A percentile compares a stretch with the other conserved stretches of the same genome.
These are phyloP conservation scores for Rhinolophus sinicus DNA, from an alignment of 2,113 vertebrate species.

Conservation along the genomic window DNA sequence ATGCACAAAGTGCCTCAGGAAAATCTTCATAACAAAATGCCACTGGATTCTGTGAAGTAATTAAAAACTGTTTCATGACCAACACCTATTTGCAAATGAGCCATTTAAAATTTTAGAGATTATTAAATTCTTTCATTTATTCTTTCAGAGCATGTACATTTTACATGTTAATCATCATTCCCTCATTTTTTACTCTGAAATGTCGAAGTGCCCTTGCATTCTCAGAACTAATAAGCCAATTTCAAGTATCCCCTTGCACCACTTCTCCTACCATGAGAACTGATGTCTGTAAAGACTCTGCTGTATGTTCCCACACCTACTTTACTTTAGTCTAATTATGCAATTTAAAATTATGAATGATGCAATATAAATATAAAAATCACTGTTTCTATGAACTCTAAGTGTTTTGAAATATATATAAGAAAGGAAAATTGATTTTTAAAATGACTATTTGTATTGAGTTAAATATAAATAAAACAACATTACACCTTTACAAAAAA, in stretches of 20 bases:
- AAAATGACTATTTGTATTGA: neutral
- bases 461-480: neutral
- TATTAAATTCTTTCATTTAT: neutral
- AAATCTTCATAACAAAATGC: neutral
- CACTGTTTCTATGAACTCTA: neutral
- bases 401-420: neutral
- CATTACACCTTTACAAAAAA: neutral
- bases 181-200: neutral
- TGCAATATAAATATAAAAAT: neutral
- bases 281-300: neutral
- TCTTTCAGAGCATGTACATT: neutral
- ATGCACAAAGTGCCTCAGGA: neutral
- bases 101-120: neutral
- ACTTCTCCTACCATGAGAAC: neutral
- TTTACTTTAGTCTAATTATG: neutral
- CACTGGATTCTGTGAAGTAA: neutral
- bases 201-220: neutral
- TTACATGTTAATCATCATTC: neutral
- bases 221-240: neutral
- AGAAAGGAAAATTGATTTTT: neutral
- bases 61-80: neutral
- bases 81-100: neutral
- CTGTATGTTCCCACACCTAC: neutral
- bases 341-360: neutral
- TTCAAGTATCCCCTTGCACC: neutral